Evolutionary conservation across 2,797 vertebrate species (phyloP), one percentile per base, ranked within the genome.

Genomic region (Lacerta bilineata): DNA sequence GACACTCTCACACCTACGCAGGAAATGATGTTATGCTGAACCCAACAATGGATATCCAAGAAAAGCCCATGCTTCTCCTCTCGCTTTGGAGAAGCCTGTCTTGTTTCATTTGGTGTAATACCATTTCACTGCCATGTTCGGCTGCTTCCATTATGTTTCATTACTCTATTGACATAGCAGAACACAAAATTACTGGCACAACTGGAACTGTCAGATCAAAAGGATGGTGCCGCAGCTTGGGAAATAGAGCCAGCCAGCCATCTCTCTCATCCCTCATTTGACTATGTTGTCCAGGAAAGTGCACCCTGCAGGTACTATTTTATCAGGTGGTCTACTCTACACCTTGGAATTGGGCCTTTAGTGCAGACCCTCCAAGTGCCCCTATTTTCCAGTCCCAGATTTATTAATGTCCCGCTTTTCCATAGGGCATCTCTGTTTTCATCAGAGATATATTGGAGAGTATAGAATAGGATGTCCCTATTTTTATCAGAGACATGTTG

Each of bases 161-260:
- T 94, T 94, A 91, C n/a, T 81, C 68, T 94, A 23, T 81, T 90
- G 90, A 94, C 83, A 87, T 1, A 80, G 29, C 83, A 90, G 64
- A 93, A 92, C 39, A 68, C 27, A 85, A 78, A 88, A 83, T 86
- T 88, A 85, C 8, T 86, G 46, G 1, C 83, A 75, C 17, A 94
- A 89, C 4, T 69, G 46, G 61, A 92, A 33, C 2, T 76, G 1
- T 89, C 29, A 87, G n/a, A 89, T 82, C 11, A 89, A 90, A 95
- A 94, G 78, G 43, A 75, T 80, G 6, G 2, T 83, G 46, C 27
- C 71, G 1, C 18, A 89, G 0, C 10, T 79, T 88, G n/a, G 68
- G 29, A 86, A 91, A 80, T 89, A 83, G 86, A 43, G 2, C 80
- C 5, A 85, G 75, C 5, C 76, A 8, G 69, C 3, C 10, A 7